Percentiles rank a stretch among this genome's conserved stretches.
These are phyloP conservation scores for Lordiphosa andalusiaca DNA, from an alignment of 2,888 invertebrate genomes.

Conservation along the genomic window DNA sequence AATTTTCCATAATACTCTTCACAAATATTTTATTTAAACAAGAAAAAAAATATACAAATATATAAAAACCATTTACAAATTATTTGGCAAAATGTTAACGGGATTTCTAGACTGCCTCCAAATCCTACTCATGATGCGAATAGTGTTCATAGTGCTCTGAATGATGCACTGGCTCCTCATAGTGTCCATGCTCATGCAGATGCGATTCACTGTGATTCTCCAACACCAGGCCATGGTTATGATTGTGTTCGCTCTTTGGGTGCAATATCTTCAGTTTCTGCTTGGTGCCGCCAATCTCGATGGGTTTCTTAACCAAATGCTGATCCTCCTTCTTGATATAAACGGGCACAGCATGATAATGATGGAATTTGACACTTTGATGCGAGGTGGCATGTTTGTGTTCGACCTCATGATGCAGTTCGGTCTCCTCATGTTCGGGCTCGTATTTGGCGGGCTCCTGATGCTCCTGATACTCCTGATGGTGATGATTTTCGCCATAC, in stretches of 20 bases:
- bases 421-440: conserved; percentile 80
- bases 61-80: conserved; percentile 8
- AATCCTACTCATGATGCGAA: conserved; percentile 61
- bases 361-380: conserved; percentile 86
- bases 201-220: conserved; percentile 82
- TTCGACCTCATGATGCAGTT: conserved; percentile 83
- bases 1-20: conserved; percentile 15
- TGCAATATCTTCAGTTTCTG: conserved; percentile 83
- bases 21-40: conserved; percentile 10
- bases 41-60: conserved; percentile 17
- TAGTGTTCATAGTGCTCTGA: conserved; percentile 78
- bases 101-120: neutral
- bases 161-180: conserved; percentile 75
- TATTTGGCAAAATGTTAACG: conserved; percentile 26
- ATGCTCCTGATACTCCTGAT: conserved; percentile 82
- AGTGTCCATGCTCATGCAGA: conserved; percentile 75
- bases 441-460: conserved; percentile 62
- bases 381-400: conserved; percentile 86
- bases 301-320: conserved; percentile 84
- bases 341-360: conserved; percentile 86
- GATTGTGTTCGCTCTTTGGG: conserved; percentile 83
- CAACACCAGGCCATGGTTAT: conserved; percentile 83
- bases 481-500: conserved; percentile 56
- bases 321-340: conserved; percentile 86
- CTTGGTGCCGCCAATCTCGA: conserved; percentile 84